These are phyloP conservation scores for Scrobipalpa atriplicella DNA, from an alignment of 2,888 invertebrate species.

Conservation along the genomic window DNA sequence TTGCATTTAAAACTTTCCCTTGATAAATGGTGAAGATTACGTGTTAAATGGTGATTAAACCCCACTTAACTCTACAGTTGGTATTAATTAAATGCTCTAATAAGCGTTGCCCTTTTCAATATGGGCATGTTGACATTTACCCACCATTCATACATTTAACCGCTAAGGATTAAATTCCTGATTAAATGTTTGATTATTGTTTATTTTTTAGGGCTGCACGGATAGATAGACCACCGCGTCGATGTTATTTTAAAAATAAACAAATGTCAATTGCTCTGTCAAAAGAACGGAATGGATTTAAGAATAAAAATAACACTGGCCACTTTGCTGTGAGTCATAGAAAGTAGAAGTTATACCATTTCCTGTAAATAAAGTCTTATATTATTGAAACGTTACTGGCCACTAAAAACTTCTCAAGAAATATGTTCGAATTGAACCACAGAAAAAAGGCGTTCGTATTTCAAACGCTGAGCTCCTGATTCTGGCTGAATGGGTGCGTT, in stretches of 20 bases:
- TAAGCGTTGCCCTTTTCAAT: slow-evolving; percentile 62
- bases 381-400: slow-evolving; percentile 13
- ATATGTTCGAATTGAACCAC: slow-evolving; percentile 35
- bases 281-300: neutral
- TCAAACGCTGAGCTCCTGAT: slow-evolving; percentile 64
- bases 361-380: neutral
- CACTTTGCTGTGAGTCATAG: neutral
- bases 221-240: slow-evolving; percentile 19
- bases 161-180: slow-evolving; percentile 52
- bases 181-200: slow-evolving; percentile 40
- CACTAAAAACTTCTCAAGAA: slow-evolving; percentile 10
- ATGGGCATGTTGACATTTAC: slow-evolving; percentile 73
- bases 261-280: slow-evolving; percentile 15
- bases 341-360: neutral
- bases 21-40: slow-evolving; percentile 49
- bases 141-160: slow-evolving; percentile 44
- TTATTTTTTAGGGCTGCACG: slow-evolving; percentile 24
- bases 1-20: slow-evolving; percentile 29
- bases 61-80: slow-evolving; percentile 37
- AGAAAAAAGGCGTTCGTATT: slow-evolving; percentile 57
- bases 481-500: slow-evolving; percentile 72
- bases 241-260: slow-evolving; percentile 17
- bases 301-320: slow-evolving; percentile 20
- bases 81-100: slow-evolving; percentile 50
- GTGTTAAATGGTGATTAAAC: slow-evolving; percentile 49